Evolutionary conservation across 2,797 vertebrate genomes (phyloP), one percentile per base, ranked within the genome.

Genomic region (Coranthus polyacanthus): DNA sequence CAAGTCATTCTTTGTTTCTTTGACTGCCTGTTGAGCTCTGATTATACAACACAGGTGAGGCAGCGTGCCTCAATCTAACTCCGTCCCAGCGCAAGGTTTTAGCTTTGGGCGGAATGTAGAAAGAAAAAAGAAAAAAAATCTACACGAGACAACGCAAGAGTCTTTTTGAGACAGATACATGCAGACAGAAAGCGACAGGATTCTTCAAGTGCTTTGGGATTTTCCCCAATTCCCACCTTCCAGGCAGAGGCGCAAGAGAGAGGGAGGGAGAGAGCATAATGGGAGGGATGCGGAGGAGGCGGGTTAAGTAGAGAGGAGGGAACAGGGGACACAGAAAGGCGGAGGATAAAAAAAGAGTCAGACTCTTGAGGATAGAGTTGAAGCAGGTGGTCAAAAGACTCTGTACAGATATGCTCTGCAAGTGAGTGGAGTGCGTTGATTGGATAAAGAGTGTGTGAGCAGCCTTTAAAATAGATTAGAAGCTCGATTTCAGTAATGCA

Each of bases 1-100:
- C 78, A 80, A 66, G 85, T 83, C 67, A 56, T 57, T 82, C 84
- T 91, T 91, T 90, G 78, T 88, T 71, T 82, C 63, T 66, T 32
- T 51, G 56, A 66, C 61, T 32, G 43, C 47, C 45, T 76, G 36
- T 78, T 69, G 13, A 64, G 54, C 54, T 55, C 37, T 17, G 29
- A 18, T 58, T 24, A 26, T 22, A 20, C 54, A 52, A 21, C 26
- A 54, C 70, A 82, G 60, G 76, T 78, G 44, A 68, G 52, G 42
- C 24, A 8, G 20, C 37, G 47, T 52, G 11, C 77, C 26, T 75
- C 45, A 17, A 10, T 56, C 20, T 26, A 24, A 18, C 20, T 15
- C 21, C 34, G 11, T 52, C 15, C 29, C 5, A 38, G 26, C 49
- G 50, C 26, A 24, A 8, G 42, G 16, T 54, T 70, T 66, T 29